Conservation (phyloP, 2,797 vertebrate genomes). For the Falco novaeseelandiae region DNA sequence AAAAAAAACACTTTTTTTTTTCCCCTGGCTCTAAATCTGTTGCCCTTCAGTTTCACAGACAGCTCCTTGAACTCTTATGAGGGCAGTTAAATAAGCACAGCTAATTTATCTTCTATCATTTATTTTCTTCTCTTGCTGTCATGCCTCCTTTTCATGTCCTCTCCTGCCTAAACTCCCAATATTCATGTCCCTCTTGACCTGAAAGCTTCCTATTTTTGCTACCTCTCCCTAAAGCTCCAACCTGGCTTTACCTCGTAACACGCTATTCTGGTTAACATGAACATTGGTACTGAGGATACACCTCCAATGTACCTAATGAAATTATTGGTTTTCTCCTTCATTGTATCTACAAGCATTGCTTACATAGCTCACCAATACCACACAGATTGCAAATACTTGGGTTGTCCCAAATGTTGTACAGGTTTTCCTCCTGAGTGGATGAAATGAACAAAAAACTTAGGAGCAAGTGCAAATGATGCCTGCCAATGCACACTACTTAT, state of each 20-base stretch:
- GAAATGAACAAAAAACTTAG: background rate
- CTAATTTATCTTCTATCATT: background rate
- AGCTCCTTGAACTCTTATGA: background rate
- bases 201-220: background rate
- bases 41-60: background rate
- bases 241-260: background rate
- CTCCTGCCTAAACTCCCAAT: background rate
- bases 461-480: background rate
- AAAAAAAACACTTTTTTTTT: fast-evolving
- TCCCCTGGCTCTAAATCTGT: background rate
- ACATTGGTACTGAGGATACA: background rate
- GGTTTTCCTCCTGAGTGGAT: background rate
- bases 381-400: background rate
- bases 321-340: background rate
- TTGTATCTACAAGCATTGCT: background rate
- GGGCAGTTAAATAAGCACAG: background rate
- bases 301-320: background rate
- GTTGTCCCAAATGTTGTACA: background rate
- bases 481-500: background rate
- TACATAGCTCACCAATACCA: background rate
- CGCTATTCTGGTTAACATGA: background rate
- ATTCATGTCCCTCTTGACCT: background rate
- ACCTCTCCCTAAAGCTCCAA: background rate
- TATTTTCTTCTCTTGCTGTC: background rate
- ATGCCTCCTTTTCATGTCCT: background rate